Evolutionary conservation across 2,113 vertebrate species (phyloP), one percentile per base, ranked within the genome.

Genomic region (Notothenia rossii): DNA sequence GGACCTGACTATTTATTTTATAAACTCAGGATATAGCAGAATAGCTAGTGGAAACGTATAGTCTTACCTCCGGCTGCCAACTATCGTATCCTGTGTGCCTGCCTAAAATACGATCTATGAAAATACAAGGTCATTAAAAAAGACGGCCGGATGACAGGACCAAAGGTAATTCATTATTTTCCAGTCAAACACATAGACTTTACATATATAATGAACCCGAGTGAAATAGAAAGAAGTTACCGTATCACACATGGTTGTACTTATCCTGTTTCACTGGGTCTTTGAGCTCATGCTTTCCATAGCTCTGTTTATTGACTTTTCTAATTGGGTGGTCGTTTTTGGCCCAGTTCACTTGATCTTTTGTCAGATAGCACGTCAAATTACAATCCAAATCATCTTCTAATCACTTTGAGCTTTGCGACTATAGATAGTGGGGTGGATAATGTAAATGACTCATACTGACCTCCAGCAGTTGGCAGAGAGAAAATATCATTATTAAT

Each of bases 81-180:
- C 81, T 85, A 87, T 87, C 86, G 83, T 83, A 85, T 86, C 85
- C 90, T 84, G 77, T 75, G 40, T 22, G 82, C 72, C 83, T 82
- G 89, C 72, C 83, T 81, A 82, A 75, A 87, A 85, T 77, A 68
- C 70, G 72, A 88, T 83, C 89, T 89, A 76, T 29, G 29, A 91
- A 93, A 92, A 88, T 84, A 92, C 77, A 69, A 81, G 73, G 86
- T 86, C 61, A 72, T 90, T 89, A 88, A 88, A 88, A 56, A 71
- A 77, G 76, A 89, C 64, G 70, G 75, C 65, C n/a, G 45, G 20
- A 76, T 88, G 90, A 89, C 88, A 78, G 69, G 73, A 77, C 73
- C 69, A 67, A 43, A 79, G 78, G 90, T 75, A 89, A 89, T 91
- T 89, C 77, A 92, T 92, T 84, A 91, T 88, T 83, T 83, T 84